phyloP scores from a whole-genome alignment of 2,888 invertebrate genomes.

The Diarsia mendica region DNA sequence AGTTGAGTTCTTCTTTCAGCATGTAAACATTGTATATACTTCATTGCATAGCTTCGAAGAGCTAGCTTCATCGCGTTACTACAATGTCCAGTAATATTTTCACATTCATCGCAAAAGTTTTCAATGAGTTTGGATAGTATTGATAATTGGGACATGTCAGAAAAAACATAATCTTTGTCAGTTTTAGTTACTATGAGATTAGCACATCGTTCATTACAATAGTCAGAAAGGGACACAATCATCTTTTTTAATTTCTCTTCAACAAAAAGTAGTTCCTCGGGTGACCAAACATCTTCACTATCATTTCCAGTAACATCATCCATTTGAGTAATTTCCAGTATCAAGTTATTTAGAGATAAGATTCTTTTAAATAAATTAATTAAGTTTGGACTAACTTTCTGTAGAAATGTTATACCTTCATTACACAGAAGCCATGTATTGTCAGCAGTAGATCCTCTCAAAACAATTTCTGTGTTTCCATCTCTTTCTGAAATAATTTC shows the following conservation, averaged over 20 bases:
- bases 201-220: slow-evolving; percentile 97
- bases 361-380: slow-evolving; percentile 93
- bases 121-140: slow-evolving; percentile 94
- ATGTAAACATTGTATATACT: slow-evolving; percentile 97
- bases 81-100: slow-evolving; percentile 93
- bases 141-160: slow-evolving; percentile 93
- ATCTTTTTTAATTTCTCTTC: slow-evolving; percentile 94
- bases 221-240: slow-evolving; percentile 95
- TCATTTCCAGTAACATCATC: slow-evolving; percentile 90
- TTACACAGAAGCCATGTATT: slow-evolving; percentile 90
- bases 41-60: slow-evolving; percentile 96
- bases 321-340: slow-evolving; percentile 93
- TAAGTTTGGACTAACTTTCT: slow-evolving; percentile 92
- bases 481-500: slow-evolving; percentile 91
- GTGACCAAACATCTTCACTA: slow-evolving; percentile 92
- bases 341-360: slow-evolving; percentile 93
- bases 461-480: slow-evolving; percentile 85
- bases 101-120: slow-evolving; percentile 94
- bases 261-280: slow-evolving; percentile 92
- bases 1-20: slow-evolving; percentile 96
- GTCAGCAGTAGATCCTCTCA: slow-evolving; percentile 85
- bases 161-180: slow-evolving; percentile 92
- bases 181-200: slow-evolving; percentile 95
- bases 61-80: slow-evolving; percentile 95
- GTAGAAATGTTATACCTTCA: slow-evolving; percentile 93